Base-by-base conservation (phyloP, 1,140 invertebrate species). In the Caerostris darwini region DNA sequence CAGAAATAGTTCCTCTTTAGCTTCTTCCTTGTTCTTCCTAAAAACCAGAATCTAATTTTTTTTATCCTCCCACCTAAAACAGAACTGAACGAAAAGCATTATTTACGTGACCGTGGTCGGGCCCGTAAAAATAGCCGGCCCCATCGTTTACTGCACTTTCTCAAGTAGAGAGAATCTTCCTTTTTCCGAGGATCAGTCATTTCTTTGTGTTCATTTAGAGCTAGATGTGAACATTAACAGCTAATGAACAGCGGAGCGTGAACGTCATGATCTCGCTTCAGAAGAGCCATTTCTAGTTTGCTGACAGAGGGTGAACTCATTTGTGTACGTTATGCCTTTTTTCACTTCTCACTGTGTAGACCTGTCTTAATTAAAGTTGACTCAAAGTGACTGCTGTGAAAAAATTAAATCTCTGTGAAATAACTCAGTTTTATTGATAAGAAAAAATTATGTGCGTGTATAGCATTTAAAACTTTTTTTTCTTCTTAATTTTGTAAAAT, bases 171-270 rank as follows among this genome's bases (percentile, higher is more conserved):
- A 10, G 53, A 87, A 57, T 50, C 56, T 81, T 14, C 69, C 17
- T 34, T 77, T 34, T 90, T 59, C 57, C 67, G 50, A 3, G 19
- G 56, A 81, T 90, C 89, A 90, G 89, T 81, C 57, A 90, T 90
- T 64, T 71, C 89, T 59, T 90, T 81, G 64, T 67, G 64, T 54
- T 59, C 87, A 67, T 71, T 71, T 71, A 56, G 87, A 81, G 81
- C 50, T 59, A 57, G 71, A 58, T 53, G 89, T 50, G 89, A 90
- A 90, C 89, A 90, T 90, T 90, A 90, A 58, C 89, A 81, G 71
- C 67, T 82, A 58, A 81, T 90, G 53, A 56, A 58, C 67, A 56
- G n/a, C 57, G 5, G 54, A 59, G 34, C 69, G 71, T 67, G 89
- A 81, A 81, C 54, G 53, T 8, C 53, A 7, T 64, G 53, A 14